Conservation (phyloP, 2,113 vertebrate species). For the Acrocephalus arundinaceus region DNA sequence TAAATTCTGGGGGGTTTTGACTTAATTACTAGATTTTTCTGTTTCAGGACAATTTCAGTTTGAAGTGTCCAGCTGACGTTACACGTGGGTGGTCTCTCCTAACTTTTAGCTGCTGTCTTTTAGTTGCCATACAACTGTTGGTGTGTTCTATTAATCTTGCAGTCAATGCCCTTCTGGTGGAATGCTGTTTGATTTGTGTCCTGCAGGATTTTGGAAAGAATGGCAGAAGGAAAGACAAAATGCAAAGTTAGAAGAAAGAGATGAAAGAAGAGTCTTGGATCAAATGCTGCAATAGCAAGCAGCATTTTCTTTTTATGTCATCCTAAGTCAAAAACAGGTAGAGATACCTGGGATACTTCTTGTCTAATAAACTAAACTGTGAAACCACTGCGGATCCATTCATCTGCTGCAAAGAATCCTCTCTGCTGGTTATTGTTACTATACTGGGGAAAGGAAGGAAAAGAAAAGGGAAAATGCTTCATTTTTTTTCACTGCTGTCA, state of each 20-base stretch:
- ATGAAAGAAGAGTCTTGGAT: constrained; percentile 29
- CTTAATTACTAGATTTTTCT: not conserved
- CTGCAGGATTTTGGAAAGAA: not conserved
- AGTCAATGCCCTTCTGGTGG: not conserved
- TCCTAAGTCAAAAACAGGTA: constrained; percentile 7
- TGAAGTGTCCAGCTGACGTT: not conserved
- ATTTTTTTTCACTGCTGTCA: constrained; percentile 63
- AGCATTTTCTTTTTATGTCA: constrained; percentile 34
- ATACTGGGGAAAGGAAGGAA: constrained; percentile 34
- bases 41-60: not conserved
- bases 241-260: constrained; percentile 1
- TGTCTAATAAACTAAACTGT: constrained; percentile 49
- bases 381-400: constrained; percentile 30
- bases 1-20: not conserved
- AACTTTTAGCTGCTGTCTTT: not conserved
- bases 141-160: not conserved
- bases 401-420: constrained; percentile 19
- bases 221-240: not conserved
- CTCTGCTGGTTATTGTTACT: constrained; percentile 63
- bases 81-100: not conserved
- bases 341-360: constrained; percentile 37
- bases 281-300: constrained; percentile 27
- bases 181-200: constrained; percentile 9
- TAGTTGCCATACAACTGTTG: not conserved
- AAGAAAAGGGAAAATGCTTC: constrained; percentile 52